Conservation (phyloP, 2,797 vertebrate genomes). For the Paratrypauchen microcephalus region DNA sequence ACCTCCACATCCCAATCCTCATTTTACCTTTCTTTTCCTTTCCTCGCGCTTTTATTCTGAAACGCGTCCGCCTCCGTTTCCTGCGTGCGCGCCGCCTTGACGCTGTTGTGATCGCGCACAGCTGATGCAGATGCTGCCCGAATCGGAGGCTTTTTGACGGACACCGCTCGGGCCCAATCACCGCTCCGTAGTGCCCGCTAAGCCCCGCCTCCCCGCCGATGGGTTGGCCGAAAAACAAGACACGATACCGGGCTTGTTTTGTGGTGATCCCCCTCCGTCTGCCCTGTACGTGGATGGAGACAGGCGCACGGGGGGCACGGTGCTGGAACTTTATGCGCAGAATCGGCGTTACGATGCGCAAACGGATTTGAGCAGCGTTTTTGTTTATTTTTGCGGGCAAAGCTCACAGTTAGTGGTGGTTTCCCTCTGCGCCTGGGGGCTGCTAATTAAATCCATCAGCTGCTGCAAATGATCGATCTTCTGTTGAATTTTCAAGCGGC, state of each 20-base stretch:
- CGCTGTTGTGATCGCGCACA: conserved; percentile 46
- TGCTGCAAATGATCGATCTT: not conserved
- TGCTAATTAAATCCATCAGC: conserved; percentile 6
- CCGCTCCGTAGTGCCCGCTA: conserved; percentile 25
- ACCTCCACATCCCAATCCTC: not conserved
- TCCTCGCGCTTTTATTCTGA: conserved; percentile 44
- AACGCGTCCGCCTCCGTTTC: not conserved
- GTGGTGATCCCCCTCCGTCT: not conserved
- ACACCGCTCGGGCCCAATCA: conserved; percentile 64
- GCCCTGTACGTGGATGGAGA: not conserved
- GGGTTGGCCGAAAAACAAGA: conserved; percentile 43
- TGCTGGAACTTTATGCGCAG: too few species aligned
- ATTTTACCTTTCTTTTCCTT: not conserved
- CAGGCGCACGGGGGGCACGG: not conserved
- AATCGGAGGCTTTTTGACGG: conserved; percentile 53
- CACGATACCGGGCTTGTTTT: conserved; percentile 7
- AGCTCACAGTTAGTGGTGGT: conserved; percentile 10
- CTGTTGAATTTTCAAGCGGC: not conserved
- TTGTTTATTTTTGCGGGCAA: not conserved
- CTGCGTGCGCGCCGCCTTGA: conserved; percentile 36
- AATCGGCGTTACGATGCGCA: not conserved
- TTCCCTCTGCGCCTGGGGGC: conserved; percentile 2
- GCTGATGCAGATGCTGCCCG: conserved; percentile 61
- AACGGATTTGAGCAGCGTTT: too few species aligned
- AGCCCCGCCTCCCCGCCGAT: conserved; percentile 34